These are phyloP conservation scores for Chrysogorgia sp. DNA, from an alignment of 92 coral and sea anemone species.

Conservation along the genomic window DNA sequence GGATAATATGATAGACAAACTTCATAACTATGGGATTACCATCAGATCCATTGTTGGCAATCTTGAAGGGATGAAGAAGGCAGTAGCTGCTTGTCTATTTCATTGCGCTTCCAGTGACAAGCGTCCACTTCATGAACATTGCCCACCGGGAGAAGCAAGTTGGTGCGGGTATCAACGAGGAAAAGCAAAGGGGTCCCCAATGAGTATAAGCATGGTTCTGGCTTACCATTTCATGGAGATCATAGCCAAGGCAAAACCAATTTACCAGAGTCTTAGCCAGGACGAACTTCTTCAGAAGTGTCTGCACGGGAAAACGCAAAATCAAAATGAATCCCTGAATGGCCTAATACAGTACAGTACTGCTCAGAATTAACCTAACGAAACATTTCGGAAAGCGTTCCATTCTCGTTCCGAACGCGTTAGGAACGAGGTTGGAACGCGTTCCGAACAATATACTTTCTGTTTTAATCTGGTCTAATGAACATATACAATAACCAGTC, in stretches of 20 bases:
- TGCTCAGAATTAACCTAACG: too few species aligned
- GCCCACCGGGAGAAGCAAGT: constrained; percentile 57
- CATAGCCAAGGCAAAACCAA: constrained; percentile 49
- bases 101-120: constrained; percentile 65
- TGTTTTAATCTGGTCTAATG: too few species aligned
- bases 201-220: constrained; percentile 63
- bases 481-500: too few species aligned
- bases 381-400: too few species aligned
- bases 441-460: too few species aligned
- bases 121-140: constrained; percentile 57
- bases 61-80: constrained; percentile 58
- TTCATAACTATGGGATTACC: constrained; percentile 66
- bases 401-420: too few species aligned
- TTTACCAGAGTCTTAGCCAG: constrained; percentile 61
- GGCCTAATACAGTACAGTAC: too few species aligned
- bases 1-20: constrained; percentile 57
- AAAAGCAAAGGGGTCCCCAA: constrained; percentile 19
- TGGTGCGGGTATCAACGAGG: constrained; percentile 58
- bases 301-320: constrained; percentile 64
- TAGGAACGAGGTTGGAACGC: too few species aligned
- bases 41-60: constrained; percentile 63
- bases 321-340: constrained; percentile 60
- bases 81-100: constrained; percentile 52
- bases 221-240: constrained; percentile 45
- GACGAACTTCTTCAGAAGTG: constrained; percentile 53